A percentile compares a stretch with the other conserved stretches of the same genome.
phyloP scores from a whole-genome alignment of 2,888 invertebrate genomes.

The Lissonota sp. region DNA sequence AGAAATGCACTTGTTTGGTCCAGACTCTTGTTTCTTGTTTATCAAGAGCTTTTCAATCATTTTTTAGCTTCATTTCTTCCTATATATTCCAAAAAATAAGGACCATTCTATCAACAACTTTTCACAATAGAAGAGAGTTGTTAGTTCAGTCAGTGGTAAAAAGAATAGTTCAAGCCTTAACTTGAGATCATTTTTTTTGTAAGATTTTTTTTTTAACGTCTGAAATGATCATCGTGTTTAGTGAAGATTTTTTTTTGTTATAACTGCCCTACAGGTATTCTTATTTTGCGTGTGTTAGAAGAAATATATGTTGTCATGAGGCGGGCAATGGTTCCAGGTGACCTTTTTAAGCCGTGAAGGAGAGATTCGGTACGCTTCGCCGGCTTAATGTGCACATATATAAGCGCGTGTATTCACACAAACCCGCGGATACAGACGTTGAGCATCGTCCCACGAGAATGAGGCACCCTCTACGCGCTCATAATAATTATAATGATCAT shows the following conservation, averaged over 20 bases:
- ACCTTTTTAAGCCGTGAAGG: slow-evolving; percentile 78
- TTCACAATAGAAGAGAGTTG: too few relatives aligned
- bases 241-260: too few relatives aligned
- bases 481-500: slow-evolving; percentile 69
- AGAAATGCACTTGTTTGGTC: neutral
- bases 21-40: too few relatives aligned
- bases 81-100: too few relatives aligned
- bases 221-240: too few relatives aligned
- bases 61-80: too few relatives aligned
- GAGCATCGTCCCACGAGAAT: slow-evolving; percentile 47
- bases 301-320: neutral
- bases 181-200: too few relatives aligned
- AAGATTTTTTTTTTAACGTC: too few relatives aligned
- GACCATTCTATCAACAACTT: too few relatives aligned
- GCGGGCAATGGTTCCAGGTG: slow-evolving; percentile 67
- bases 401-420: neutral
- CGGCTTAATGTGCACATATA: slow-evolving; percentile 65
- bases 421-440: neutral
- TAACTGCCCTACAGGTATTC: neutral
- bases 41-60: too few relatives aligned
- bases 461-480: slow-evolving; percentile 60
- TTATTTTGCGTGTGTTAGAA: neutral
- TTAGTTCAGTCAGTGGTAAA: too few relatives aligned
- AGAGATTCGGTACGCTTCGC: slow-evolving; percentile 76
- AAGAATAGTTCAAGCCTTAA: too few relatives aligned